Percentiles rank a stretch among this genome's conserved stretches.
Conservation (phyloP, 2,113 vertebrate genomes). For the Protobothrops flavoviridis region DNA sequence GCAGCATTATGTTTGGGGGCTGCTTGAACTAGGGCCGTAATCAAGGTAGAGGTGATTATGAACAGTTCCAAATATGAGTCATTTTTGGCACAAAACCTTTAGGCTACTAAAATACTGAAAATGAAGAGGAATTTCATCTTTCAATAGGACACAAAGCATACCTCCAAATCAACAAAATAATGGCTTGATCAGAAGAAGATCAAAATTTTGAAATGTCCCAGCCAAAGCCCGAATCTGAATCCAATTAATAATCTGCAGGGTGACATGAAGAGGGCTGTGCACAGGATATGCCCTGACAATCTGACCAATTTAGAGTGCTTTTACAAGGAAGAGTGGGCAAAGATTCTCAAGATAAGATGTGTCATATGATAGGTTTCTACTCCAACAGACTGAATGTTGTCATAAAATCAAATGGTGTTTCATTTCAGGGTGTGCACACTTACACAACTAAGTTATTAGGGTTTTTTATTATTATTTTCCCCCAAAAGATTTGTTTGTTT, state of each 20-base stretch:
- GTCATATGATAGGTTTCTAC: too few species aligned
- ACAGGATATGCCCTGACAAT: background rate
- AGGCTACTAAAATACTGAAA: background rate
- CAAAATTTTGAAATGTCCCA: background rate
- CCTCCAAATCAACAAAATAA: background rate
- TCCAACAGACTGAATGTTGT: too few species aligned
- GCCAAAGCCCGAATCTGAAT: background rate
- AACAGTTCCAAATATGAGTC: background rate
- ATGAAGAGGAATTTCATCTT: background rate
- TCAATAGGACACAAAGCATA: background rate
- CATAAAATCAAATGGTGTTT: too few species aligned
- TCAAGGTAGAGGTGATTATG: background rate
- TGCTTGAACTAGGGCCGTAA: background rate
- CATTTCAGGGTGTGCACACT: too few species aligned
- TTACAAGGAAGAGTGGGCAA: background rate
- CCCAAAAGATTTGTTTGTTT: background rate
- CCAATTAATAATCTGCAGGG: background rate
- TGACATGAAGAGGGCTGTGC: background rate
- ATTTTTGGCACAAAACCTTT: background rate
- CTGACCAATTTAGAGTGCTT: background rate
- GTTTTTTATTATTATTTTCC: too few species aligned
- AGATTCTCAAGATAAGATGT: background rate
- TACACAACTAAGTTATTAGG: too few species aligned
- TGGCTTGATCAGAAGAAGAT: background rate
- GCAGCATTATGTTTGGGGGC: background rate